Percentiles rank a stretch among this genome's conserved stretches.
Conservation (phyloP, 2,888 invertebrate species). For the Mythimna pallens region DNA sequence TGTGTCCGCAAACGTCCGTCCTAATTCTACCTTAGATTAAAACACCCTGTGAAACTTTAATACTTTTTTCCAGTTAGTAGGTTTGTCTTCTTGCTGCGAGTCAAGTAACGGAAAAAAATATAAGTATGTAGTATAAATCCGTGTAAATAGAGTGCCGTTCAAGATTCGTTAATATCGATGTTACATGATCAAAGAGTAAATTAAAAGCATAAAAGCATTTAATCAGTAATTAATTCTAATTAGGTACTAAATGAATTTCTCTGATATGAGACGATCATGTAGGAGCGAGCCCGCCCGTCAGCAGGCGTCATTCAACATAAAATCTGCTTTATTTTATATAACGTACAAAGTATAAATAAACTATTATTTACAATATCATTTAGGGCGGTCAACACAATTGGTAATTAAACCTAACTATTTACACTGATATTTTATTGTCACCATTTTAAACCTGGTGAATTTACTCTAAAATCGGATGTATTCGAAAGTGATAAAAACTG, state of each 20-base stretch:
- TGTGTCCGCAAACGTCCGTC: conserved; percentile 74
- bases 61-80: conserved; percentile 54
- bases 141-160: conserved; percentile 45
- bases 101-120: conserved; percentile 48
- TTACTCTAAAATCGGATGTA: conserved; percentile 61
- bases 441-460: conserved; percentile 86
- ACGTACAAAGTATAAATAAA: conserved; percentile 74
- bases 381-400: conserved; percentile 66
- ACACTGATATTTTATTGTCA: conserved; percentile 90
- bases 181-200: conserved; percentile 64
- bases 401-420: conserved; percentile 86
- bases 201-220: conserved; percentile 66
- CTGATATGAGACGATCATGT: conserved; percentile 81
- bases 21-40: conserved; percentile 89
- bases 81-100: conserved; percentile 27
- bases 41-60: conserved; percentile 87
- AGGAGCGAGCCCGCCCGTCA: conserved; percentile 59
- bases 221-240: conserved; percentile 67
- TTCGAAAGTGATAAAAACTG: conserved; percentile 50
- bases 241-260: conserved; percentile 74
- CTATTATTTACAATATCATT: conserved; percentile 78
- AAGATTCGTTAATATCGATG: conserved; percentile 49
- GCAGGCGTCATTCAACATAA: conserved; percentile 64
- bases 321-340: conserved; percentile 61
- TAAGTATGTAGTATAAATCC: conserved; percentile 47